These are phyloP conservation scores for Gymnocypris eckloni DNA, from an alignment of 2,797 vertebrate species.

Conservation along the genomic window DNA sequence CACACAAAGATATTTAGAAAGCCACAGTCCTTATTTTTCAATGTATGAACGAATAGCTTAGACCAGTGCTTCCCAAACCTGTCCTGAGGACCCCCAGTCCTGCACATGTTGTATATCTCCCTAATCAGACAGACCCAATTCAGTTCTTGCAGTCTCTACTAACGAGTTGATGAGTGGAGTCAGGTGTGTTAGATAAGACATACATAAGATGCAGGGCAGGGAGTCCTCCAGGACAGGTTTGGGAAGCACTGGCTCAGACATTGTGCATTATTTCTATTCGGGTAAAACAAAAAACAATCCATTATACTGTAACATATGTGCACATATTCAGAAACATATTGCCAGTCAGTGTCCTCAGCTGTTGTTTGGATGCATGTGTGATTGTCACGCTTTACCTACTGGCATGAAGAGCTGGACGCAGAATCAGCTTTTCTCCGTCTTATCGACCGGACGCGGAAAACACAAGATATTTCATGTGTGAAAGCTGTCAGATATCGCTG, in stretches of 20 bases:
- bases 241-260: no score
- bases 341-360: not conserved
- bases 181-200: no score
- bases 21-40: not conserved
- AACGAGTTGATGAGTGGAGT: no score
- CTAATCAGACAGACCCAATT: no score
- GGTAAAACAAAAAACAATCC: not conserved
- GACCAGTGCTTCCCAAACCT: no score
- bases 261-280: not conserved
- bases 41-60: not conserved
- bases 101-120: no score
- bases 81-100: no score
- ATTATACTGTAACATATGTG: not conserved
- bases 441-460: not conserved
- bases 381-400: not conserved
- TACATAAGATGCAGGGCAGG: no score
- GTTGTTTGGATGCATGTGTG: not conserved
- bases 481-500: not conserved
- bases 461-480: not conserved
- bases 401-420: not conserved
- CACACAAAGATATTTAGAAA: constrained; percentile 9
- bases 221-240: no score
- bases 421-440: not conserved
- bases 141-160: no score
- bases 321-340: not conserved